Evolutionary conservation across 2,888 invertebrate species (phyloP), one percentile per base, ranked within the genome.

Genomic region (Drosophila kuntzei): DNA sequence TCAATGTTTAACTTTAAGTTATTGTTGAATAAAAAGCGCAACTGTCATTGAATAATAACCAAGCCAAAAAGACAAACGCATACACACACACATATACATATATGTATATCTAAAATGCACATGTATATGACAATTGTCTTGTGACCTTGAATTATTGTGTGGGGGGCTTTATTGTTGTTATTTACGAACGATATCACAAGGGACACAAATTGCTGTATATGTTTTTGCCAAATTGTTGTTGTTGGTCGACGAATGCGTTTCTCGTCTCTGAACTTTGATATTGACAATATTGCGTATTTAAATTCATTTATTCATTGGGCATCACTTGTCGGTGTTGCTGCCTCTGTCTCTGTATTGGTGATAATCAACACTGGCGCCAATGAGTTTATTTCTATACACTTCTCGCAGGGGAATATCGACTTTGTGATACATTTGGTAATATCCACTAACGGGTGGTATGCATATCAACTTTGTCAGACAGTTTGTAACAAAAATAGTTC

Each of bases 1-100:
- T 86, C 80, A 88, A 86, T 86, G 82, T 86, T 74, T 72, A 83
- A 88, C 89, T 83, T 55, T 61, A 88, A 88, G 87, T 88, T 83
- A 64, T 60, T 83, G 78, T 83, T 88, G 89, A 83, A 81, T 81
- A 82, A 82, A 87, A 67, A 64, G 37, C 60, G 59, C 64, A 67
- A 72, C 66, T 61, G 84, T 83, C 80, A 83, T 86, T 88, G 71
- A 72, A 70, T 69, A 81, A 71, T 54, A 47, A 55, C 54, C 44
- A 54, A 63, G 55, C 49, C 64, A 66, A 74, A 46, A 54, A 37
- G 8, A 59, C 9, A 63, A 22, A n/a, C n/a, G n/a, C n/a, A n/a
- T n/a, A 27, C 14, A 44, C 9, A 25, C 25, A 63, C 3, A 16
- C 22, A 20, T 22, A 22, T 22, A 22, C 6, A n/a, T n/a, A n/a